Base-by-base conservation (phyloP, 2,113 vertebrate genomes). In the Plectropomus leopardus region DNA sequence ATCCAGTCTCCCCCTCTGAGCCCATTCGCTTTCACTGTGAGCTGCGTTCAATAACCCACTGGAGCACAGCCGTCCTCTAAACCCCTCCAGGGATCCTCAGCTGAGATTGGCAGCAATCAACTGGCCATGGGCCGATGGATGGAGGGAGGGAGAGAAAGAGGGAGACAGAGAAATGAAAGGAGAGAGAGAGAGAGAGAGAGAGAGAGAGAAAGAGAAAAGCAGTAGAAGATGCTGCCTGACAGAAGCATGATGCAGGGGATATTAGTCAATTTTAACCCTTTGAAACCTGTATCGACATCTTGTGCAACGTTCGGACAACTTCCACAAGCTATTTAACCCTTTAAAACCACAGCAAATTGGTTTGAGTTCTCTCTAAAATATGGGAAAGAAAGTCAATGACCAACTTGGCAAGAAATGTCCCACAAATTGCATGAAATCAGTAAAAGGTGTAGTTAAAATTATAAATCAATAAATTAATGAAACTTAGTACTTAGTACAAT, bases 101-200 rank as follows among this genome's bases (percentile, higher is more conserved):
- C 74, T 80, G 51, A 83, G 92, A 88, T 85, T 83, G 87, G 72
- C 88, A 84, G 73, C 78, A 76, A 78, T 81, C 76, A 76, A 15
- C 58, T 17, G 28, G 50, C 53, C 28, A 23, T 1, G 51, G 75
- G 47, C 60, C 2, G 74, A 72, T 68, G 60, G 36, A 72, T 58
- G 76, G 68, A 48, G 23, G 48, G 32, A 32, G 4, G n/a, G 23
- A 45, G 1, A 26, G 23, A n/a, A 3, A n/a, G 19, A 61, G 3
- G 30, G 32, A 36, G 6, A 7, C 7, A 67, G 53, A 45, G 14
- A n/a, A 17, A 36, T 30, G 17, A 24, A n/a, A 30, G 17, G 23
- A 17, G 11, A 32, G n/a, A 28, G 13, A 24, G 24, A 40, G 28
- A 28, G 15, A 24, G n/a, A 21, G 44, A 64, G 55, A 16, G 1